Evolutionary conservation across 1,140 invertebrate species (phyloP), one percentile per base, ranked within the genome.

Genomic region (Calosoma granatense): DNA sequence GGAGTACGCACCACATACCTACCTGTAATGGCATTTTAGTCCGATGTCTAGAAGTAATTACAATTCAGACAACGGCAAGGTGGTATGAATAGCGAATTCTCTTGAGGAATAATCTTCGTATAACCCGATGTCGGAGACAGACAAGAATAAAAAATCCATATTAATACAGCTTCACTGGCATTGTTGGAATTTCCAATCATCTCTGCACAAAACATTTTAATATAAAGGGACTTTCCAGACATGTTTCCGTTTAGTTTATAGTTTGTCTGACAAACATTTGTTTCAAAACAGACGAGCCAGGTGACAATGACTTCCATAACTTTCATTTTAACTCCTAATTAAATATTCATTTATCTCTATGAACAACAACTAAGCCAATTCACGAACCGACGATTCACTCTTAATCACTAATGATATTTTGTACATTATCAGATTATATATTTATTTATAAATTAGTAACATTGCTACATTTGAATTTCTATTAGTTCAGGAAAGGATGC

Each of bases 61-160:
- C 41, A 47, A 47, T 47, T 17, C 17, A 47, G 41, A 47, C 41
- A 47, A 17, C 17, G 41, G 41, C 41, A 17, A 47, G 15, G 41
- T 47, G 15, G 6, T 9, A 30, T 30, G 41, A 47, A 47, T 47
- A 3, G 6, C 9, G 9, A 4, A 12, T 47, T 17, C 41, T 47
- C 41, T 47, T 17, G 41, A 47, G 41, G 41, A 47, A 47, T 47
- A 47, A 17, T 6, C 41, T 47, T 11, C 17, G 15, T 9, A 47
- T 47, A 47, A 47, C 41, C 41, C 17, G 26, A 17, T 47, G 41
- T 47, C 17, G 41, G 41, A 47, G 41, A 47, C 41, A 47, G 41
- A 47, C 41, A 12, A 47, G 41, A 47, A 47, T 47, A 47, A 12
- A 47, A 47, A 47, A 47, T 47, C 9, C 6, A 12, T 47, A 47